Evolutionary conservation across 2,888 invertebrate genomes (phyloP), one percentile per base, ranked within the genome.

Genomic region (Drosophila ezoana): DNA sequence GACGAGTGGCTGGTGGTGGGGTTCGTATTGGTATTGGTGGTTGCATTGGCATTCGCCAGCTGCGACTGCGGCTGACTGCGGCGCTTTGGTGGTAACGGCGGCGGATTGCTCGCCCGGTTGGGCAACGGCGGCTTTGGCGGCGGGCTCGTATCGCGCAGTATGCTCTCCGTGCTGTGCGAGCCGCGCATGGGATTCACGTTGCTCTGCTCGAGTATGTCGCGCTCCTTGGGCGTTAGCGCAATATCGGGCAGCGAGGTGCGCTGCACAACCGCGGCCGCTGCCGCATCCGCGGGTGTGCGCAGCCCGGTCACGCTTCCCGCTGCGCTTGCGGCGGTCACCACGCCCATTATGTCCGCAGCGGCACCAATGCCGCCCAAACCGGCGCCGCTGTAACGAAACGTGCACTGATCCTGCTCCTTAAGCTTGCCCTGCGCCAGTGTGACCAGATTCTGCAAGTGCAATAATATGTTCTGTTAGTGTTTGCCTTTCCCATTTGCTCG

Each of bases 91-190:
- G 96, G 96, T 87, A 96, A 91, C 37, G 96, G 96, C 60, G 96
- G 96, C 76, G 96, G 96, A 90, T 95, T 95, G 67, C 83, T 88
- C 53, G 90, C 84, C 95, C 95, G 94, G 85, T 95, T 95, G 61
- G 98, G 97, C 83, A 98, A 93, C 56, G 98, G 97, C 51, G 98
- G 98, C 93, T 98, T 98, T 11, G 97, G 97, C 64, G 97, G 97
- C 66, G 96, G 96, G 92, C 94, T 95, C 74, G 95, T 93, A 90
- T 95, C 95, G 89, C 94, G 93, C 88, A 97, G 93, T 83, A 97
- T 95, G 40, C 96, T 96, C 92, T 97, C 97, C 5, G 96, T 95
- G 84, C 96, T 96, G 90, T 96, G 96, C 54, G 96, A 96, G 56
- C 95, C 95, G 76, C 96, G 94, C 72, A 96, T 95, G 65, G 95